A percentile compares a stretch with the other conserved stretches of the same genome.
phyloP scores from a whole-genome alignment of 2,113 vertebrate species.

The Rattus norvegicus region DNA sequence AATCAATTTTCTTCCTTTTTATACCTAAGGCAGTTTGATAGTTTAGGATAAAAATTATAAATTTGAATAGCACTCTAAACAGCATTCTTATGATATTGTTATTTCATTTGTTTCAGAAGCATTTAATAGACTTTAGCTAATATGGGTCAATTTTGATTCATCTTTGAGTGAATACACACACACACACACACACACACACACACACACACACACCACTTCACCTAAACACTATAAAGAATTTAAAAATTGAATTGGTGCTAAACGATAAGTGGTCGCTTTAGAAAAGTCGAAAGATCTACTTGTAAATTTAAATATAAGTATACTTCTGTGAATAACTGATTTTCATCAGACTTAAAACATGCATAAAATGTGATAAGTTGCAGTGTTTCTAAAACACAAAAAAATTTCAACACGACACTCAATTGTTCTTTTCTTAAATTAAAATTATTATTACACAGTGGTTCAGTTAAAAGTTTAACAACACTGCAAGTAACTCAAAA shows the following conservation, averaged over 20 bases:
- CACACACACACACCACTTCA: not conserved
- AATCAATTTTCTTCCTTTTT: not conserved
- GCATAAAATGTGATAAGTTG: slow-evolving; percentile 29
- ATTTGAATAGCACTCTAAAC: not conserved
- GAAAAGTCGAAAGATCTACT: too few relatives aligned
- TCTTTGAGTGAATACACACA: not conserved
- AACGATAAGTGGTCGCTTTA: not conserved
- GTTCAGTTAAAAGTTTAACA: not conserved
- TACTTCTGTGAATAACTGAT: not conserved
- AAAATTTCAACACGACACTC: not conserved
- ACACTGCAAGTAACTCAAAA: not conserved
- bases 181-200: not conserved
- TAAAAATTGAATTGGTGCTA: not conserved
- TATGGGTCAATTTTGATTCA: not conserved
- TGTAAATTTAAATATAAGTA: slow-evolving; percentile 2
- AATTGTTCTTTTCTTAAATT: not conserved
- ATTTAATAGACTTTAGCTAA: not conserved
- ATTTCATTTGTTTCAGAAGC: not conserved
- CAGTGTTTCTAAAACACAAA: not conserved
- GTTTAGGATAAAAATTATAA: not conserved
- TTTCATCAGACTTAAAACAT: not conserved
- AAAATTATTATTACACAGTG: not conserved
- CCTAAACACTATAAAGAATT: not conserved
- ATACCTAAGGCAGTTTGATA: not conserved
- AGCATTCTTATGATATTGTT: not conserved